Evolutionary conservation across 2,888 invertebrate species (phyloP).

Genomic region (Galeruca laticollis): DNA sequence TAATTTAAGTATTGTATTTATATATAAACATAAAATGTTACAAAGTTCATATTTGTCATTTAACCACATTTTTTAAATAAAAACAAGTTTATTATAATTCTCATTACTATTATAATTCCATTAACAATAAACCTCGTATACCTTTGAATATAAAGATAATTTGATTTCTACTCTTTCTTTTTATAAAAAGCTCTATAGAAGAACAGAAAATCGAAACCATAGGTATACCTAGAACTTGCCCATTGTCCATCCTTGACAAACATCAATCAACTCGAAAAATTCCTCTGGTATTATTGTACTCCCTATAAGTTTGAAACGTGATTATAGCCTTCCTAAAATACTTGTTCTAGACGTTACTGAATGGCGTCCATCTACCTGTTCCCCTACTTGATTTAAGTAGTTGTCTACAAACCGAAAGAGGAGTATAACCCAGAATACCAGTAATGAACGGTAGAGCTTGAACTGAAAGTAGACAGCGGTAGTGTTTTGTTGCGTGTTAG

Average conservation of each 20-base stretch:
- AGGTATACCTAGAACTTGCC: too few species aligned
- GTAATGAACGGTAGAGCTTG: conserved; percentile 34
- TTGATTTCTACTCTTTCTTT: not conserved
- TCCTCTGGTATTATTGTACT: not conserved
- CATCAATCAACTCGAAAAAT: not conserved
- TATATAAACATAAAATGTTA: too few species aligned
- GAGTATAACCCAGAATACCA: conserved; percentile 34
- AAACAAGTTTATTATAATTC: too few species aligned
- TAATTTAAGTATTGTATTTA: too few species aligned
- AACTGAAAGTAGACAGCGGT: conserved; percentile 16
- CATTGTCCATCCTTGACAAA: not conserved
- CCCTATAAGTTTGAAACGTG: conserved; percentile 13
- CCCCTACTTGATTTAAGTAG: conserved; percentile 29
- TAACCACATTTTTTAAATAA: too few species aligned
- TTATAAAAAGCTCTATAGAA: not conserved
- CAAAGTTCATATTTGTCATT: too few species aligned
- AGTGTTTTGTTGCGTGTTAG: conserved; percentile 26
- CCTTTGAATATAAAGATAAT: not conserved
- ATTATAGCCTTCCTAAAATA: conserved; percentile 21
- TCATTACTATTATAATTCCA: too few species aligned
- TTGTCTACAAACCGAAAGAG: conserved; percentile 34
- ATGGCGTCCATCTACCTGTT: conserved; percentile 37
- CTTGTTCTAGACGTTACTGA: conserved; percentile 20
- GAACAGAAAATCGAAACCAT: not conserved
- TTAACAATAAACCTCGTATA: not conserved